Conservation (phyloP, 2,888 invertebrate genomes). For the Drosophila fulvimacula region DNA sequence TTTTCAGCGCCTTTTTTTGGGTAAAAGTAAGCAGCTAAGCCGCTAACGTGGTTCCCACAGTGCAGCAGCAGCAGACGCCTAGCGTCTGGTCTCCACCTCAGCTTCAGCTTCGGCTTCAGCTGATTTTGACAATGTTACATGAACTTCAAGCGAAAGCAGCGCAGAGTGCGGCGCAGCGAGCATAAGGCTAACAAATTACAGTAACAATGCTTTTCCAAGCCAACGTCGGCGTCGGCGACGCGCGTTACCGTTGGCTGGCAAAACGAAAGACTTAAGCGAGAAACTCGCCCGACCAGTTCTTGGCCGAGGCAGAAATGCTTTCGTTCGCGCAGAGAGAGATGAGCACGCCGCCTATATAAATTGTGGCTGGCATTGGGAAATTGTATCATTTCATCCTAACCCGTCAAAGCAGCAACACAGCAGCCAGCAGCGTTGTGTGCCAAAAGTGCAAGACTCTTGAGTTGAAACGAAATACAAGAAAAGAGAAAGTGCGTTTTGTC, state of each 20-base stretch:
- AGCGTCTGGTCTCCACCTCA: conserved; percentile 24
- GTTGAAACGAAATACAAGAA: conserved; percentile 25
- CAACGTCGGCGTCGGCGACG: conserved; percentile 25
- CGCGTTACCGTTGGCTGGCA: conserved; percentile 64
- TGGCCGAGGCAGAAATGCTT: conserved; percentile 59
- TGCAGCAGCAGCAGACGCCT: conserved; percentile 24
- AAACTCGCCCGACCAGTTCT: conserved; percentile 78
- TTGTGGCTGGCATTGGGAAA: conserved; percentile 85
- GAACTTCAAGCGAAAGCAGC: conserved; percentile 83
- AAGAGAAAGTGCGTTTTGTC: conserved; percentile 77
- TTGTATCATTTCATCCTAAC: conserved; percentile 86
- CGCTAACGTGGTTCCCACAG: conserved; percentile 41
- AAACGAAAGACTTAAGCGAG: conserved; percentile 82
- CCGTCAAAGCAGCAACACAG: conserved; percentile 85
- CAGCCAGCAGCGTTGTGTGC: conserved; percentile 73
- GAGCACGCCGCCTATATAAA: conserved; percentile 85
- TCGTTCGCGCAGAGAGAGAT: conserved; percentile 67
- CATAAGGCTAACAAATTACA: conserved; percentile 70
- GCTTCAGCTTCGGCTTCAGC: conserved; percentile 46
- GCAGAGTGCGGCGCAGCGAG: conserved; percentile 44
- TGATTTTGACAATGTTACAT: conserved; percentile 83
- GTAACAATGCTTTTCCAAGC: conserved; percentile 70
- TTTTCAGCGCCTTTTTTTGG: conserved; percentile 45
- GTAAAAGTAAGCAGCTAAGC: conserved; percentile 61
- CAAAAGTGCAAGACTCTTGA: conserved; percentile 59